Conservation (phyloP, 2,888 invertebrate genomes). For the Diaprepes abbreviatus region DNA sequence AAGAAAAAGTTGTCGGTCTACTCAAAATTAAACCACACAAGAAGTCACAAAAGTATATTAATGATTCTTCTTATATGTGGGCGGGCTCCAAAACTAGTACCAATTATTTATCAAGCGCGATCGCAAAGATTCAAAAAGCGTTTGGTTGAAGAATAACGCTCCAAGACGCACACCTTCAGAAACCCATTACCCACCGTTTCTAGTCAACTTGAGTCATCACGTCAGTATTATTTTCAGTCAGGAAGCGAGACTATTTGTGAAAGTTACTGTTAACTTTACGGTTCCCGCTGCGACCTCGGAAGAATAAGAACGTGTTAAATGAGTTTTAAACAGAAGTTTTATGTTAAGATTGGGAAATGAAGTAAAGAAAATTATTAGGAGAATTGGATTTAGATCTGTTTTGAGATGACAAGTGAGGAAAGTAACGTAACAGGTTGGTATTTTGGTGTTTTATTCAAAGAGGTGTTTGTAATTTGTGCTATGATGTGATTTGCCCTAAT, state of each 20-base stretch:
- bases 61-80: no score
- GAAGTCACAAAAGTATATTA: no score
- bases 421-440: constrained; percentile 26
- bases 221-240: constrained; percentile 24
- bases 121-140: no score
- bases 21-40: no score
- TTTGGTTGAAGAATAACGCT: background rate
- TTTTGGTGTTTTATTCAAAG: no score
- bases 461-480: no score
- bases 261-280: constrained; percentile 44
- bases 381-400: background rate
- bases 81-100: no score
- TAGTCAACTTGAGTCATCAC: constrained; percentile 37
- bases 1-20: no score
- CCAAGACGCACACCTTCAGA: constrained; percentile 18
- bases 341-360: background rate
- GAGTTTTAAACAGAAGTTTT: background rate
- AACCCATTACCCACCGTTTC: constrained; percentile 1
- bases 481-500: no score
- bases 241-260: constrained; percentile 30
- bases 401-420: constrained; percentile 44
- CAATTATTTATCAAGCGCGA: no score
- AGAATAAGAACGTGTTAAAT: constrained; percentile 14
- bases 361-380: background rate
- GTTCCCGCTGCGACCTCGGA: constrained; percentile 20